phyloP scores from a whole-genome alignment of 2,113 vertebrate genomes.

The Lynx canadensis region DNA sequence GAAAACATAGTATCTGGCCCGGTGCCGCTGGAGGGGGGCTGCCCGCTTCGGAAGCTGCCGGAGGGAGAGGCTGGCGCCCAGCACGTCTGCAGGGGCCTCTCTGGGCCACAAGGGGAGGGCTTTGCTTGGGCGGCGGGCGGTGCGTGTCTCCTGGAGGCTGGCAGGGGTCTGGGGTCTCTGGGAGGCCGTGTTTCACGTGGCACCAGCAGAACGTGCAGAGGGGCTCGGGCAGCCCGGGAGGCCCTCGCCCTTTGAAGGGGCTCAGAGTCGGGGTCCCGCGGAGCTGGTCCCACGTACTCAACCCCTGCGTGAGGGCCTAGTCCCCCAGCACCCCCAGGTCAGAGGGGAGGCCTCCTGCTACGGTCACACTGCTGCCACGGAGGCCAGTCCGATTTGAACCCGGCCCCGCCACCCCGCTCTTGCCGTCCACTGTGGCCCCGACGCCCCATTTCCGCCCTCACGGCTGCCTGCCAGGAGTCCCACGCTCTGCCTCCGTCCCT shows the following conservation, averaged over 20 bases:
- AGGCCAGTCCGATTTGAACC: background rate
- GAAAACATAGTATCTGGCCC: background rate
- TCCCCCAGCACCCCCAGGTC: background rate
- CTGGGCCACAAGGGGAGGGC: background rate
- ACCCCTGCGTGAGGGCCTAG: background rate
- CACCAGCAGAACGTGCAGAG: background rate
- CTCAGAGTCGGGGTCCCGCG: background rate
- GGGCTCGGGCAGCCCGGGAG: background rate
- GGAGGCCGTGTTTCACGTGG: background rate
- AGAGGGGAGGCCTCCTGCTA: background rate
- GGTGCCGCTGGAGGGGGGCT: background rate
- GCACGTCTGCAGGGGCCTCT: accelerated
- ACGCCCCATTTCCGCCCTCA: background rate
- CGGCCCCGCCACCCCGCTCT: background rate
- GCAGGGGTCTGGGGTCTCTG: background rate
- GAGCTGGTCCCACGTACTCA: background rate
- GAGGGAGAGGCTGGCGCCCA: background rate
- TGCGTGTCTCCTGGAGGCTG: background rate
- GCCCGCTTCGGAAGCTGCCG: background rate
- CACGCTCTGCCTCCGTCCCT: background rate
- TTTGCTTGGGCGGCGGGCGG: background rate
- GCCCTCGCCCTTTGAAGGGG: no score
- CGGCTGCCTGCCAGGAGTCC: background rate
- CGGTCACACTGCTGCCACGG: background rate
- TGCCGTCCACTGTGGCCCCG: background rate